These are phyloP conservation scores for Corella eumyota DNA, from an alignment of 23 tunicate species.

Conservation along the genomic window DNA sequence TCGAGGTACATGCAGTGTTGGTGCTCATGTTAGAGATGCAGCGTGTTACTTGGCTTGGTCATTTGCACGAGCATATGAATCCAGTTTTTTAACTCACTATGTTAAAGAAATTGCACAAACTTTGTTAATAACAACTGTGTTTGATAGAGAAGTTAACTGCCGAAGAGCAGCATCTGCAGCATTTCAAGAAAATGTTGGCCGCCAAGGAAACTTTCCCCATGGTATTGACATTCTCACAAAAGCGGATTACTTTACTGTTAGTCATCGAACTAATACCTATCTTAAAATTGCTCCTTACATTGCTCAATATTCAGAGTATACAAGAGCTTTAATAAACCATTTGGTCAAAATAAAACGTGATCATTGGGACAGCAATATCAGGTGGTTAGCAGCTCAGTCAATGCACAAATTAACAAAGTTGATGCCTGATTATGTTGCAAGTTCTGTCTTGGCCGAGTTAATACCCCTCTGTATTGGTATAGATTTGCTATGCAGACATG, in stretches of 20 bases:
- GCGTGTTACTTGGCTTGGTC: conserved; percentile 98
- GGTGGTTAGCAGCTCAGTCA: conserved; percentile 75
- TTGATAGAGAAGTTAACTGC: conserved; percentile 94
- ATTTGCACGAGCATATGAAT: conserved; percentile 86
- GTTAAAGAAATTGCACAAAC: conserved; percentile 62
- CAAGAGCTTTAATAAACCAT: conserved; percentile 62
- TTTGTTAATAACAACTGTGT: conserved; percentile 70
- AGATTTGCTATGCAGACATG: conserved; percentile 59
- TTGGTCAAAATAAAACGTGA: conserved; percentile 27
- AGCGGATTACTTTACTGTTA: conserved; percentile 87
- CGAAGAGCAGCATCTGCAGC: conserved; percentile 99
- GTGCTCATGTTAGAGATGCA: conserved; percentile 97
- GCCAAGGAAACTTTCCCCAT: conserved; percentile 87
- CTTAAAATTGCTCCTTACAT: conserved; percentile 37
- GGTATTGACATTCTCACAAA: conserved; percentile 76
- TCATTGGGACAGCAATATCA: conserved; percentile 89
- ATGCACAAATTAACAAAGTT: conserved; percentile 54
- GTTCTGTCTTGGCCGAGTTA: conserved; percentile 20
- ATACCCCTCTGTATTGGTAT: conserved; percentile 78
- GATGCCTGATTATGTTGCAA: conserved; percentile 43
- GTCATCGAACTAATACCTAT: conserved; percentile 61
- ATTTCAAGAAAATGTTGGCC: conserved; percentile 97
- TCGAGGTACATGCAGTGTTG: conserved; percentile 89
- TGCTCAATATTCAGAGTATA: conserved; percentile 65
- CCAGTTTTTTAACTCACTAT: conserved; percentile 38